Conservation (phyloP, 2,113 vertebrate genomes). For the Sclerurus mexicanus region DNA sequence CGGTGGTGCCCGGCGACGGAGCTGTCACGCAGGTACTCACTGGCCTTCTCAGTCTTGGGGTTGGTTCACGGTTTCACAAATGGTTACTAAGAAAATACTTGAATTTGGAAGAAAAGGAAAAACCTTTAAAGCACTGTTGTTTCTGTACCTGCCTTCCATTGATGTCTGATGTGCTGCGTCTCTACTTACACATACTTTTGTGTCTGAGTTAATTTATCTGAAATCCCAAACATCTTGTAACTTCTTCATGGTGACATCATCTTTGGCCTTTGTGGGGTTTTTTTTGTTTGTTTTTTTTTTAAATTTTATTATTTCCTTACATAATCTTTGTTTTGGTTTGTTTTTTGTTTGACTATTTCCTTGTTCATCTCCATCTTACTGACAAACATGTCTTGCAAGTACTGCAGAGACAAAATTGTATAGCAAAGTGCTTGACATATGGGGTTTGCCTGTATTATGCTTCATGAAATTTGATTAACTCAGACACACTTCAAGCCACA, state of each 20-base stretch:
- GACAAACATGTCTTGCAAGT: background rate
- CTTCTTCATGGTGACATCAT: background rate
- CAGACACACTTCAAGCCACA: background rate
- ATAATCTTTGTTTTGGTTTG: background rate
- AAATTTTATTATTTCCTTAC: background rate
- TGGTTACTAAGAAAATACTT: background rate
- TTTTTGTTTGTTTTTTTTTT: background rate
- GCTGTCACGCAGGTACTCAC: background rate
- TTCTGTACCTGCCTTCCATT: background rate
- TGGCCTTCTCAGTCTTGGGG: background rate
- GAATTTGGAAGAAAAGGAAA: background rate
- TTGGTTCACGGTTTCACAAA: background rate
- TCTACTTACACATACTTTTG: background rate
- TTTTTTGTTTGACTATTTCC: background rate
- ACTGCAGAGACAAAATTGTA: background rate
- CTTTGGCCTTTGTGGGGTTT: background rate
- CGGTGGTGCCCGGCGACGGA: background rate
- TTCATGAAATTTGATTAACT: background rate
- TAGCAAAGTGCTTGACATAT: background rate
- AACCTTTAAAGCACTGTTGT: background rate
- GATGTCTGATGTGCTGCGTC: background rate
- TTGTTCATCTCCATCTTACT: background rate
- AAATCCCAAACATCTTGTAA: background rate
- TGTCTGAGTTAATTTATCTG: background rate
- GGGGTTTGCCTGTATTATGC: accelerated